These are phyloP conservation scores for Caerostris darwini DNA, from an alignment of 1,140 invertebrate genomes.

Conservation along the genomic window DNA sequence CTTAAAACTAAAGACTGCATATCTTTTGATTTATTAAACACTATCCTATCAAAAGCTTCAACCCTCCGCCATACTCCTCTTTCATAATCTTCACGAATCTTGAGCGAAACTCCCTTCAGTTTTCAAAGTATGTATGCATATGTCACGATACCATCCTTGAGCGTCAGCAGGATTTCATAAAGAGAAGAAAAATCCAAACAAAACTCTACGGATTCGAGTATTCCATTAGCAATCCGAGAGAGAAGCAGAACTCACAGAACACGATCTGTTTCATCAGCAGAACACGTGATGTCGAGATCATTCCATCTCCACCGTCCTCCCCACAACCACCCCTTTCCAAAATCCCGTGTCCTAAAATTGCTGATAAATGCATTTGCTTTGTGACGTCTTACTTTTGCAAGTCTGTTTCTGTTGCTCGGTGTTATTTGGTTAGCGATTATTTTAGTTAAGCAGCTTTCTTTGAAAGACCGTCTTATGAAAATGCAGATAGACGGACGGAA, in stretches of 20 bases:
- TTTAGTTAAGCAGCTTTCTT: background rate
- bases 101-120: background rate
- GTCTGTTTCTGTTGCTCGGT: background rate
- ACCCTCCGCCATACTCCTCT: background rate
- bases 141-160: background rate
- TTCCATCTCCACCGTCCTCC: background rate
- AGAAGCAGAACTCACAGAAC: background rate
- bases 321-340: background rate
- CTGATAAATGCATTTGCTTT: constrained; percentile 60
- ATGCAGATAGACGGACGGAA: constrained; percentile 9
- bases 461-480: background rate
- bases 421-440: constrained; percentile 42
- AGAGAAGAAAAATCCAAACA: background rate
- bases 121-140: background rate
- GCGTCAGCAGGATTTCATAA: background rate
- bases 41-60: background rate
- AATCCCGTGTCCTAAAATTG: background rate
- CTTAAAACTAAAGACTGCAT: background rate
- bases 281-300: background rate
- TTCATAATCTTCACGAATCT: background rate
- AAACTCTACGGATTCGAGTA: background rate
- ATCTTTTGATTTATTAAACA: background rate
- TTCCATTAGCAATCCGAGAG: constrained; percentile 31
- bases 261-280: constrained; percentile 61
- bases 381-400: background rate